Evolutionary conservation across 1,140 invertebrate species (phyloP).

Genomic region (Drosophila sp.): DNA sequence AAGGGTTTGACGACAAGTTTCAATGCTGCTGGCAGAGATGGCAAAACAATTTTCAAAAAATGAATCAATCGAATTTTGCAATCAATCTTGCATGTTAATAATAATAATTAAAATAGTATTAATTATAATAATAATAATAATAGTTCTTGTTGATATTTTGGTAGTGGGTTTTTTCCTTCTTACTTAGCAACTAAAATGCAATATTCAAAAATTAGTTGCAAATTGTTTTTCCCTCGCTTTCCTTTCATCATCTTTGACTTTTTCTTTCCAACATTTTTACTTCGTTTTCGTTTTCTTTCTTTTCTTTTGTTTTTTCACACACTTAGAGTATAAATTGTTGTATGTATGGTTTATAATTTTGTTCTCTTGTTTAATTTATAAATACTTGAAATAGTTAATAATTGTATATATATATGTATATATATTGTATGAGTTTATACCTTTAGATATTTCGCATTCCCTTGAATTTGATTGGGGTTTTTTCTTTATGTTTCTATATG

Average conservation of each 20-base stretch:
- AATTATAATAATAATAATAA: constrained; percentile 34
- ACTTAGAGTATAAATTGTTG: constrained; percentile 44
- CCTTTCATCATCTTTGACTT: background rate
- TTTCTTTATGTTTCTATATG: constrained; percentile 24
- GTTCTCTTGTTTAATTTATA: constrained; percentile 40
- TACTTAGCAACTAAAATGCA: constrained; percentile 66
- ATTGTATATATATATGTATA: constrained; percentile 49
- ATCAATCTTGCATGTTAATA: constrained; percentile 27
- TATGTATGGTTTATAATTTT: constrained; percentile 40
- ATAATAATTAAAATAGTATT: constrained; percentile 25
- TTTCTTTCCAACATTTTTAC: constrained; percentile 24
- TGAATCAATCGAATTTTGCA: constrained; percentile 31
- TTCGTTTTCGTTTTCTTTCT: constrained; percentile 41
- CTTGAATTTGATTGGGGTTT: constrained; percentile 21
- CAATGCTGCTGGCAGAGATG: constrained; percentile 71
- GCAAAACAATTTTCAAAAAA: constrained; percentile 70
- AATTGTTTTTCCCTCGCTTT: constrained; percentile 32
- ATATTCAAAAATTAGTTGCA: constrained; percentile 66
- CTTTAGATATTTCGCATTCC: constrained; percentile 9
- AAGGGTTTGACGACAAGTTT: constrained; percentile 29
- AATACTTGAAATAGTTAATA: constrained; percentile 78
- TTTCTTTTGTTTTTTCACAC: constrained; percentile 27
- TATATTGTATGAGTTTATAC: constrained; percentile 11
- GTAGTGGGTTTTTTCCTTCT: constrained; percentile 47
- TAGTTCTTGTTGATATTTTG: constrained; percentile 59